A percentile compares a stretch with the other conserved stretches of the same genome.
Conservation (phyloP, 2,113 vertebrate genomes). For the Otocyon megalotis region DNA sequence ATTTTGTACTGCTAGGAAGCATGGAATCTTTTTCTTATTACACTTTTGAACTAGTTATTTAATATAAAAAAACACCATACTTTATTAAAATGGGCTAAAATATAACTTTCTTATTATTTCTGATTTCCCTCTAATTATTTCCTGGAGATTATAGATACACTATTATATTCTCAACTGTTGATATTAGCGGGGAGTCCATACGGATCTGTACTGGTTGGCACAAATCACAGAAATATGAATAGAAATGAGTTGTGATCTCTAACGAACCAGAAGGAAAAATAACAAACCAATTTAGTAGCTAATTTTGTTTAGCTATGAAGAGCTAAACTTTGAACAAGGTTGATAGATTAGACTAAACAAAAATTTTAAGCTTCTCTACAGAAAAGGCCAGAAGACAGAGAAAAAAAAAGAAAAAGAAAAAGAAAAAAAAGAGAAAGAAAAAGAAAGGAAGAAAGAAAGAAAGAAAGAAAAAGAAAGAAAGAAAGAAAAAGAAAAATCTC, state of each 20-base stretch:
- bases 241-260: neutral
- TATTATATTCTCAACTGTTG: neutral
- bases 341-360: neutral
- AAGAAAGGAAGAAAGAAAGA: too few relatives aligned
- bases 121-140: neutral
- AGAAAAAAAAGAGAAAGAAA: too few relatives aligned
- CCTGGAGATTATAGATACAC: neutral
- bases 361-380: neutral
- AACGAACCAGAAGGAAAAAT: neutral
- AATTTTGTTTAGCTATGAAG: neutral
- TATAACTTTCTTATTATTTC: neutral
- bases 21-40: neutral
- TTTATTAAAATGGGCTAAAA: neutral
- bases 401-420: fast-evolving
- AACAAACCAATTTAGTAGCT: neutral
- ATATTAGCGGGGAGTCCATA: neutral
- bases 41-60: neutral
- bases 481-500: neutral
- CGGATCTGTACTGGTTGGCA: neutral
- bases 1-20: neutral
- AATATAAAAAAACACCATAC: neutral
- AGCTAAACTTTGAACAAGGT: neutral
- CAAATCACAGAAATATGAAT: neutral
- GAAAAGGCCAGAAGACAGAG: neutral
- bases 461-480: too few relatives aligned